Conservation (phyloP, 2,113 vertebrate species). For the Sapayoa aenigma region DNA sequence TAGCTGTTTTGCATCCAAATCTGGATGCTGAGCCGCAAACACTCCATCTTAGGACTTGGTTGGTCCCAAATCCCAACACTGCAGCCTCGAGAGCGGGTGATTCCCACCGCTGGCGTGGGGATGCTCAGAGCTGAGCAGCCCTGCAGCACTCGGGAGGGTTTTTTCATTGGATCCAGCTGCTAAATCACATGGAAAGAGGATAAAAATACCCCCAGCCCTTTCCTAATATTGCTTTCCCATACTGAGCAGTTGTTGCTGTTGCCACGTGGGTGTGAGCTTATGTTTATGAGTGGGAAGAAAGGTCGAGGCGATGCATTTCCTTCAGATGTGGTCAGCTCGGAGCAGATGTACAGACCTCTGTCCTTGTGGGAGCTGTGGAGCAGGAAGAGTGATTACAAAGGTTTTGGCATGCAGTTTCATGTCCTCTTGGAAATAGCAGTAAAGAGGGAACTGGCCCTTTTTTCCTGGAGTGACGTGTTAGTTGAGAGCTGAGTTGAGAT, state of each 20-base stretch:
- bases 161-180: conserved; percentile 45
- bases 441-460: background rate
- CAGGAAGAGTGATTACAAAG: conserved; percentile 42
- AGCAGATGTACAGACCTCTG: conserved; percentile 36
- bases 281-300: conserved; percentile 58
- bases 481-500: background rate
- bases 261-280: conserved; percentile 60
- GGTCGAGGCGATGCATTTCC: conserved; percentile 36
- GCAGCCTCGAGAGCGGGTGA: background rate
- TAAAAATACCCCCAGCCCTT: conserved; percentile 58
- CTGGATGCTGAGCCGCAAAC: background rate
- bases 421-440: background rate
- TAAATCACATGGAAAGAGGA: conserved; percentile 27
- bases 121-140: background rate
- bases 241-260: conserved; percentile 41
- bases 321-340: conserved; percentile 19
- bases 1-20: background rate
- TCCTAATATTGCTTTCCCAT: conserved; percentile 47
- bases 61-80: background rate
- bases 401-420: background rate
- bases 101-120: background rate
- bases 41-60: background rate
- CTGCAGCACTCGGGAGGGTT: background rate
- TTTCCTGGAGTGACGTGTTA: background rate
- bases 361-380: conserved; percentile 23